A percentile compares a stretch with the other conserved stretches of the same genome.
phyloP scores from a whole-genome alignment of 2,113 vertebrate species.

The Ploceus nigricollis region DNA sequence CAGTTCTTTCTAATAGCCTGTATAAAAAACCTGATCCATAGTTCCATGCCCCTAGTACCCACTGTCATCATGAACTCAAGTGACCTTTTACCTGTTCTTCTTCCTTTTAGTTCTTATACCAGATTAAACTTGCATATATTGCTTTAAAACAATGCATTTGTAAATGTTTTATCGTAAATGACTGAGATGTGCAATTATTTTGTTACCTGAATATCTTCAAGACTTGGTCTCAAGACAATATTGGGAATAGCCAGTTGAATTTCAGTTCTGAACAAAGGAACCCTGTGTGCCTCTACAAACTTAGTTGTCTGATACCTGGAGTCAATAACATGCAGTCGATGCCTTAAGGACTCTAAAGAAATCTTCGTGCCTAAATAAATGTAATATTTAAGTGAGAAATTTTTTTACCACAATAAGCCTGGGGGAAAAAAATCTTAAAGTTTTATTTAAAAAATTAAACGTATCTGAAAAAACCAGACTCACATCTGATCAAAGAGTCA shows the following conservation, averaged over 20 bases:
- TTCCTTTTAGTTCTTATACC: not conserved
- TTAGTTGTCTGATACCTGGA: constrained; percentile 52
- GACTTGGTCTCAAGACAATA: constrained; percentile 77
- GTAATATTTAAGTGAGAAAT: not conserved
- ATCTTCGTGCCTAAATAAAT: constrained; percentile 72
- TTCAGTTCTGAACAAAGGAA: constrained; percentile 76
- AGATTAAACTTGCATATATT: not conserved
- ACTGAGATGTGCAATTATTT: not conserved
- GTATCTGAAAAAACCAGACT: not conserved
- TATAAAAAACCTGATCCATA: not conserved
- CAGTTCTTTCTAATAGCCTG: not conserved
- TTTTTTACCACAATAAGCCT: not conserved
- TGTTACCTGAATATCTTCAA: constrained; percentile 82
- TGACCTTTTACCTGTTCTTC: not conserved
- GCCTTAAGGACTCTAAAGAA: constrained; percentile 76
- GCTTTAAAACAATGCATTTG: not conserved
- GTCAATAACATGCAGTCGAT: constrained; percentile 60
- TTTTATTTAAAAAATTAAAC: not conserved
- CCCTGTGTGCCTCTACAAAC: not conserved
- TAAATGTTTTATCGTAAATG: not conserved
- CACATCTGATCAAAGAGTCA: constrained; percentile 82
- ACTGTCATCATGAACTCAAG: not conserved
- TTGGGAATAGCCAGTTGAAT: constrained; percentile 80
- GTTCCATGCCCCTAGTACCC: not conserved
- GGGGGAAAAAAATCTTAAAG: not conserved